These are phyloP conservation scores for Caenorhabditis sp. DNA, from an alignment of 2,888 invertebrate genomes.

Conservation along the genomic window DNA sequence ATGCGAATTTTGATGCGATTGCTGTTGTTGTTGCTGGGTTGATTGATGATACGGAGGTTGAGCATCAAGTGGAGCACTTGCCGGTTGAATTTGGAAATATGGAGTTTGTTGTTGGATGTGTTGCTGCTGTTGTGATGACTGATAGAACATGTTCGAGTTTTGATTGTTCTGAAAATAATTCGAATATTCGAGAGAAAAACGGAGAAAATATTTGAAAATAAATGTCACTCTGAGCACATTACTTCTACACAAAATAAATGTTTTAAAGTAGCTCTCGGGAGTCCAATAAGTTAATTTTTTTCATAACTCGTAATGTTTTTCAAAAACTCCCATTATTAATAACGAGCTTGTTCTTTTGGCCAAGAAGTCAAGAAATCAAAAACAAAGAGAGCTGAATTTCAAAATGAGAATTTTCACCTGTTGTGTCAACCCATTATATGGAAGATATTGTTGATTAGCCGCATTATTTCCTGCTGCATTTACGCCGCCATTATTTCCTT, in stretches of 20 bases:
- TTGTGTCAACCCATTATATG: not conserved
- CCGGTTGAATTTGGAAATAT: conserved; percentile 7
- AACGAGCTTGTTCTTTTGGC: too few species aligned
- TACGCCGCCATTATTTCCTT: too few species aligned
- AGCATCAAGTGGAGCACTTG: not conserved
- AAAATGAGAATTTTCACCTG: not conserved
- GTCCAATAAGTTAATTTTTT: too few species aligned
- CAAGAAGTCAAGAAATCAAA: too few species aligned
- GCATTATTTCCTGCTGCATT: not conserved
- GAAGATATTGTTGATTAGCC: conserved; percentile 13
- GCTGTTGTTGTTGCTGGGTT: conserved; percentile 9
- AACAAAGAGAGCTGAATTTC: too few species aligned
- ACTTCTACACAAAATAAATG: too few species aligned
- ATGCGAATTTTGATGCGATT: not conserved
- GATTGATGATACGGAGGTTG: conserved; percentile 7
- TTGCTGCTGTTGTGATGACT: conserved; percentile 15
- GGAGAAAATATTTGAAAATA: too few species aligned
- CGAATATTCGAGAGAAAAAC: too few species aligned
- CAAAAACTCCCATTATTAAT: too few species aligned
- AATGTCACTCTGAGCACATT: too few species aligned
- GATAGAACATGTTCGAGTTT: not conserved
- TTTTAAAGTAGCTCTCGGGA: too few species aligned
- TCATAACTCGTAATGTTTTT: too few species aligned
- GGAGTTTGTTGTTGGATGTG: not conserved
- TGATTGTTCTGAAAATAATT: not conserved